These are phyloP conservation scores for Adelges cooleyi DNA, from an alignment of 1,140 invertebrate species.

Conservation along the genomic window DNA sequence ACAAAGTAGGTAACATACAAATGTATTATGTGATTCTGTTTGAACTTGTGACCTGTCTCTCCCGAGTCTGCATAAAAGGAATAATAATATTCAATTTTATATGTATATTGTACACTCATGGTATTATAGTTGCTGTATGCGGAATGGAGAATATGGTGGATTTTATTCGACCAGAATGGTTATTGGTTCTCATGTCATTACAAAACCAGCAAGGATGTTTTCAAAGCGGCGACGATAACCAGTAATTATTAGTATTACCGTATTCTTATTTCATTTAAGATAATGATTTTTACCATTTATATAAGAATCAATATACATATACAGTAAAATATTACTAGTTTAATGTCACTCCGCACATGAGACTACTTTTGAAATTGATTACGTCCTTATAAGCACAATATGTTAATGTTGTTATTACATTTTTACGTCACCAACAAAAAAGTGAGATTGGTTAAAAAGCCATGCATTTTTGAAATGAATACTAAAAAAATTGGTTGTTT, in stretches of 20 bases:
- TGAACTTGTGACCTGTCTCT: too few species aligned
- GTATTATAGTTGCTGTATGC: slow-evolving; percentile 6
- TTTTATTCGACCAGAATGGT: slow-evolving; percentile 2
- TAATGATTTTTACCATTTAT: neutral
- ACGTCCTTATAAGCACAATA: too few species aligned
- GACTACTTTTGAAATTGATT: neutral
- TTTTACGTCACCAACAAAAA: too few species aligned
- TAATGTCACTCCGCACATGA: neutral
- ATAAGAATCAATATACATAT: neutral
- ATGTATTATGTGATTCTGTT: too few species aligned
- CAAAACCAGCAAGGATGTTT: neutral
- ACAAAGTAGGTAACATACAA: slow-evolving; percentile 3
- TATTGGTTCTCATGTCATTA: neutral
- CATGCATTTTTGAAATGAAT: too few species aligned
- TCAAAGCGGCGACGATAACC: neutral
- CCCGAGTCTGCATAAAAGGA: too few species aligned
- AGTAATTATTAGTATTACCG: neutral
- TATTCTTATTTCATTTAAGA: neutral
- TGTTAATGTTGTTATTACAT: too few species aligned
- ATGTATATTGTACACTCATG: too few species aligned
- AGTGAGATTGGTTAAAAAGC: too few species aligned
- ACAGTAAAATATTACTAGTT: neutral
- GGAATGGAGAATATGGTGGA: slow-evolving; percentile 13
- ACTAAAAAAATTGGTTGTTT: too few species aligned
- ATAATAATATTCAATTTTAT: too few species aligned